Conservation (phyloP, 2,888 invertebrate genomes). For the Eupithecia abbreviata region DNA sequence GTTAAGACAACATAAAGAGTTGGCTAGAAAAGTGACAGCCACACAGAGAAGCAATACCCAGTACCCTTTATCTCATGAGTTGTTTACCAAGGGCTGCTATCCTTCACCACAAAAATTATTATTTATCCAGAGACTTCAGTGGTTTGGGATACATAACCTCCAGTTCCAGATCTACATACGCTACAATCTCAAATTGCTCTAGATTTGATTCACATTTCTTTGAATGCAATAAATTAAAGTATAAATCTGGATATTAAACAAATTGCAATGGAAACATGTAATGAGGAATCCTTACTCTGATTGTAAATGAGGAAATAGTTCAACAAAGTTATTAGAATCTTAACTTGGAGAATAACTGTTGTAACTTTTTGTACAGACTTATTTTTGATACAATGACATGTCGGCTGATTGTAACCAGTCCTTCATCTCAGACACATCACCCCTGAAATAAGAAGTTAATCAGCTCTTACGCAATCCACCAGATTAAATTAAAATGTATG, state of each 20-base stretch:
- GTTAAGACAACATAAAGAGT: slow-evolving; percentile 11
- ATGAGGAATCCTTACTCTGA: background rate
- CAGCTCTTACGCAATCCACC: background rate
- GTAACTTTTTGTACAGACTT: background rate
- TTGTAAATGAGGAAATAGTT: background rate
- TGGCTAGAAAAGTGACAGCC: background rate
- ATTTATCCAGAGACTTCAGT: background rate
- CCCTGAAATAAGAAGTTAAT: too few species aligned
- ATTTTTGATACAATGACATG: background rate
- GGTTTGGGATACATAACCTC: background rate
- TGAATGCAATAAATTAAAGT: background rate
- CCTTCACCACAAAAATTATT: background rate
- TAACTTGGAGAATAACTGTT: background rate
- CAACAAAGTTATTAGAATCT: background rate
- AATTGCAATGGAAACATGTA: background rate
- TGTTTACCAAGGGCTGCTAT: background rate
- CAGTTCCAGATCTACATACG: background rate
- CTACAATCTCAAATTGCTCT: background rate
- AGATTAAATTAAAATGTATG: background rate
- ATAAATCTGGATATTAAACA: background rate
- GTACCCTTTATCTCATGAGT: background rate
- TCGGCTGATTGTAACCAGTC: background rate
- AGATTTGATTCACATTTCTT: background rate
- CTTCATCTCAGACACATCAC: too few species aligned
- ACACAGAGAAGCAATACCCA: background rate